Base-by-base conservation (phyloP, 92 coral and sea anemone species). In the Scolanthus callimorphus region DNA sequence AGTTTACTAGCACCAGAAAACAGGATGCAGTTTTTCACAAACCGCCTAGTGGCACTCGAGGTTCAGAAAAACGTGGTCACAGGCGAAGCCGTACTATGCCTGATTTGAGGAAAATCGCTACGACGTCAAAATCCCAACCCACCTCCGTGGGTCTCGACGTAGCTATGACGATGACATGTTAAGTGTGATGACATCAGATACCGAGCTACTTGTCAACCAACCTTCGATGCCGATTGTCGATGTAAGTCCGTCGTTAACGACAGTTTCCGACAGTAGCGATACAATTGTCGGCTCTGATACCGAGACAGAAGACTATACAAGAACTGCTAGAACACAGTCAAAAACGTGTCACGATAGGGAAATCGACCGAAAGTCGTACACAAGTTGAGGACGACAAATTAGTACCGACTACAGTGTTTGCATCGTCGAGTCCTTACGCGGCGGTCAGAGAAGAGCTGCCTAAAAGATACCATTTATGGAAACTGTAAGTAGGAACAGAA, bases 211-310 rank as follows among this genome's bases (percentile, higher is more conserved):
- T 1, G 74, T 94, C 45, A 84, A 85, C 47, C 85, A 70, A 45
- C 99, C 99, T 11, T 78, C 99, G 9, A 88, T 94, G 99, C 99
- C 96, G 20, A 39, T 94, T 30, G 82, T 94, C 21, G 96, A 88
- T 39, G 99, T 60, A 11, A 94, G 96, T 39, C 99, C 99, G 1
- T 94, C 99, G 2, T 64, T 89, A 47, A 84, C 94, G 1, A 84
- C 99, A 47, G 90, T 87, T 29, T 87, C 96, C 12, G 96, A 88
- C 48, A 85, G 89, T 64, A 76, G 87, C 27, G 91, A 81, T 30
- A 88, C 94, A 17, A 17, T 78, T 13, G 83, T 74, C 1, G 96
- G 82, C 3, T 88, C 96, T 0, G 99, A 88, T 39, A 59, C 80
- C 1, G 95, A 83, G 57, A 69, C 59, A 2, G 83, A 72, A 37